phyloP scores from a whole-genome alignment of 2,113 vertebrate genomes.

The Gymnogyps californianus region DNA sequence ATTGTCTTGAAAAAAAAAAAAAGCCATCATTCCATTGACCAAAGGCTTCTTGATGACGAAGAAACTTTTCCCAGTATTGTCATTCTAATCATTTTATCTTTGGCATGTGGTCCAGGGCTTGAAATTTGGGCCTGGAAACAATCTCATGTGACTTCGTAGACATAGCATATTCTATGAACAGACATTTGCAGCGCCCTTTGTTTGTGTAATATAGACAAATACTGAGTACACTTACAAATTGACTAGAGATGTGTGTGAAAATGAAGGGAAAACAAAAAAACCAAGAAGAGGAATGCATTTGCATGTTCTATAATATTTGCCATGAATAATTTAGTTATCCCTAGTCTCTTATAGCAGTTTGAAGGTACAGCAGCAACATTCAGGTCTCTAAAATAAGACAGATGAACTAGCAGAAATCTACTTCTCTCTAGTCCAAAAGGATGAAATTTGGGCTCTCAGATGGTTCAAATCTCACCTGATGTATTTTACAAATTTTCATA shows the following conservation, averaged over 20 bases:
- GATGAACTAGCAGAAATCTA: background rate
- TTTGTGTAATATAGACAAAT: background rate
- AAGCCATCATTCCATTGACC: background rate
- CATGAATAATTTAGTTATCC: background rate
- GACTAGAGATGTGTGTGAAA: background rate
- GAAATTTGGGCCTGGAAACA: background rate
- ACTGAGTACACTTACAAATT: background rate
- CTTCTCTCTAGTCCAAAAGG: background rate
- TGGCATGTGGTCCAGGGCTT: background rate
- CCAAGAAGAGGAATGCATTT: background rate
- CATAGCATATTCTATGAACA: background rate
- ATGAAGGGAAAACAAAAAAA: background rate
- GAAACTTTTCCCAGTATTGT: background rate
- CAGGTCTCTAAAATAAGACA: background rate
- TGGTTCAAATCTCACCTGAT: background rate
- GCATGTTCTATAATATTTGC: background rate
- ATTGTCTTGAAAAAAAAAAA: background rate
- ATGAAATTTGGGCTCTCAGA: background rate
- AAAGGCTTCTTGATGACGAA: background rate
- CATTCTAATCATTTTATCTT: background rate
- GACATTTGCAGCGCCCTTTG: background rate
- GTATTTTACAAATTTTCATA: background rate
- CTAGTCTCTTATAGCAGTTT: background rate
- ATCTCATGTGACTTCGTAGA: background rate
- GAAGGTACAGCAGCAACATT: background rate